Evolutionary conservation across 2,888 invertebrate species (phyloP), one percentile per base, ranked within the genome.

Genomic region (Arenicola marina): DNA sequence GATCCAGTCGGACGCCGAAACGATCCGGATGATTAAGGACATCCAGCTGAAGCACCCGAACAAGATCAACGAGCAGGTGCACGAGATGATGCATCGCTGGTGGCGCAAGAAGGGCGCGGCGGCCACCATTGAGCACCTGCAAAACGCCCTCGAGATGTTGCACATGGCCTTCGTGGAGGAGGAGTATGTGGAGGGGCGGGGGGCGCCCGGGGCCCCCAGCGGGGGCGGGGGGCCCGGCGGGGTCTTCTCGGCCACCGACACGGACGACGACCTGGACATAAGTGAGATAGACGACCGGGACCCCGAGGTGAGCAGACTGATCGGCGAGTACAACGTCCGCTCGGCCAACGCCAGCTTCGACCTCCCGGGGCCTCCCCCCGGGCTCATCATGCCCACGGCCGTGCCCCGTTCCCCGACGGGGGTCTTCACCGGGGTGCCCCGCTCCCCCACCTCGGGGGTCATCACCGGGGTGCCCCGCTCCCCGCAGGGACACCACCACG

Each of bases 51-150:
- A 69, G 56, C 51, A 68, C 31, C 71, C 69, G 4, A 60, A 58
- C 1, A 44, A 59, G 1, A 54, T 72, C n/a, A 65, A 59, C 4
- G 65, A 63, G 4, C 71, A 72, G 59, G 68, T 72, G 24, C 65
- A 65, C 26, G 69, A 72, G 43, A 34, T 72, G 63, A 73, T 73
- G 71, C 56, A 63, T 18, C 62, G 73, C 1, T 73, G 73, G 73
- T 73, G 73, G 73, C 63, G 62, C 33, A 63, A 63, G 59, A 70
- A 67, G 55, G 66, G 70, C 1, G 24, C 54, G 2, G 57, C 46
- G 18, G 73, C 73, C 11, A 73, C 73, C 1, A 62, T 73, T 1
- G 68, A 73, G 51, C 70, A 70, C 38, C 66, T 73, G 4, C 67
- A 68, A 46, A 55, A 56, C n/a, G 70, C 67, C 3, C 59, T 73